Conservation (phyloP, 2,888 invertebrate species). For the Coremacera marginata region DNA sequence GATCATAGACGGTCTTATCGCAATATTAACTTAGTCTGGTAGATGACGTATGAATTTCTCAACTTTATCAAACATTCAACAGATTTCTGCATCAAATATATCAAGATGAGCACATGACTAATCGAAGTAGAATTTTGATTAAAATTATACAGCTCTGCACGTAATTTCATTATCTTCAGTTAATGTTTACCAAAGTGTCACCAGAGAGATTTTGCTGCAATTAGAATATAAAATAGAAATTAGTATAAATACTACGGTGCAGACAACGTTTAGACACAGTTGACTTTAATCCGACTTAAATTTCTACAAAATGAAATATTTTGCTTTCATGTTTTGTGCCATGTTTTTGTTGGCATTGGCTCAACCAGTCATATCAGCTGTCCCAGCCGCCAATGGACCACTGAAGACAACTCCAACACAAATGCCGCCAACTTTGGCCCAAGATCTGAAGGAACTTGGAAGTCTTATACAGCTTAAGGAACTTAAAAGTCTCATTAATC, state of each 20-base stretch:
- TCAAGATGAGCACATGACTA: conserved; percentile 14
- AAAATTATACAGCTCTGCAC: neutral
- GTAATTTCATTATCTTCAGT: conserved; percentile 18
- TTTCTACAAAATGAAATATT: neutral
- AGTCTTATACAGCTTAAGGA: conserved; percentile 47
- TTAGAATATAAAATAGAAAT: neutral
- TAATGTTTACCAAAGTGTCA: conserved; percentile 25
- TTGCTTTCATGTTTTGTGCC: conserved; percentile 1
- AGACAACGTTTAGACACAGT: neutral
- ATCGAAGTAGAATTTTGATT: neutral
- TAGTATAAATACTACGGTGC: too few species aligned
- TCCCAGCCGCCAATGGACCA: neutral
- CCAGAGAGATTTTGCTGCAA: neutral
- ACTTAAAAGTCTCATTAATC: conserved; percentile 52
- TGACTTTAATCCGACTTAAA: neutral
- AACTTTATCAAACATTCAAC: too few species aligned
- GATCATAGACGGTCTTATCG: too few species aligned
- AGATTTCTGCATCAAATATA: conserved; percentile 14
- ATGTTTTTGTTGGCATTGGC: conserved; percentile 7
- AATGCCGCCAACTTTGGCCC: conserved; percentile 41
- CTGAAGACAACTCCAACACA: conserved; percentile 9
- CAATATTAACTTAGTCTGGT: too few species aligned
- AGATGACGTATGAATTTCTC: too few species aligned
- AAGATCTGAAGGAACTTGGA: conserved; percentile 44
- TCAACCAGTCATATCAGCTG: neutral